A percentile compares a stretch with the other conserved stretches of the same genome.
These are phyloP conservation scores for Eonycteris spelaea DNA, from an alignment of 2,113 vertebrate genomes.

Conservation along the genomic window DNA sequence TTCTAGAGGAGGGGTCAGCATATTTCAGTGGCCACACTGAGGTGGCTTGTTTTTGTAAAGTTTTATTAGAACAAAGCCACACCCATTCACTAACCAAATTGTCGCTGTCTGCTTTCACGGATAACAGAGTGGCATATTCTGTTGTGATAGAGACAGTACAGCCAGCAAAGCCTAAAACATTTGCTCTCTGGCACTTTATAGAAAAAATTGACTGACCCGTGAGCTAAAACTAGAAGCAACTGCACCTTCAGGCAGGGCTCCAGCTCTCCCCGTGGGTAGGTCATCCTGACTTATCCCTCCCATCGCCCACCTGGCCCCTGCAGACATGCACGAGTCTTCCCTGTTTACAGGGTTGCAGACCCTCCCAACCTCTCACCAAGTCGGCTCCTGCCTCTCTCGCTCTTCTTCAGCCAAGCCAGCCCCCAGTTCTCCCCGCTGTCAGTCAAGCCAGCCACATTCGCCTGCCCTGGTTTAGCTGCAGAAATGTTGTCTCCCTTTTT, in stretches of 20 bases:
- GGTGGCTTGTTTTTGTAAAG: background rate
- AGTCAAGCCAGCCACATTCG: background rate
- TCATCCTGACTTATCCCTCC: background rate
- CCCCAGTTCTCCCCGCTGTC: background rate
- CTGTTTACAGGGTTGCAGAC: background rate
- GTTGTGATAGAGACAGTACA: background rate
- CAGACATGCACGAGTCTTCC: background rate
- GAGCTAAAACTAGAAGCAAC: background rate
- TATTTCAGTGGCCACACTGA: background rate
- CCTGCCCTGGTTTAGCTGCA: background rate
- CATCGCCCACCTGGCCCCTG: rapidly evolving
- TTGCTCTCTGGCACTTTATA: background rate
- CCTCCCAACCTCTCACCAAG: background rate
- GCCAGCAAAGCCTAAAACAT: background rate
- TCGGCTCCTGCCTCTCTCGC: background rate
- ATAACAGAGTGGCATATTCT: background rate
- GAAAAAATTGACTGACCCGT: background rate
- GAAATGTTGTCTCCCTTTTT: background rate
- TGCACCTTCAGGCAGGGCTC: background rate
- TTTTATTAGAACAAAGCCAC: background rate
- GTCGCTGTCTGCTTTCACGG: background rate
- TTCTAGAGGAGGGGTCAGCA: background rate
- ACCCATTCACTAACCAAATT: background rate
- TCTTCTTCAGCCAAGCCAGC: background rate
- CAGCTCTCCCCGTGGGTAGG: background rate